A percentile compares a stretch with the other conserved stretches of the same genome.
Conservation (phyloP, 2,113 vertebrate genomes). For the Bucco capensis region DNA sequence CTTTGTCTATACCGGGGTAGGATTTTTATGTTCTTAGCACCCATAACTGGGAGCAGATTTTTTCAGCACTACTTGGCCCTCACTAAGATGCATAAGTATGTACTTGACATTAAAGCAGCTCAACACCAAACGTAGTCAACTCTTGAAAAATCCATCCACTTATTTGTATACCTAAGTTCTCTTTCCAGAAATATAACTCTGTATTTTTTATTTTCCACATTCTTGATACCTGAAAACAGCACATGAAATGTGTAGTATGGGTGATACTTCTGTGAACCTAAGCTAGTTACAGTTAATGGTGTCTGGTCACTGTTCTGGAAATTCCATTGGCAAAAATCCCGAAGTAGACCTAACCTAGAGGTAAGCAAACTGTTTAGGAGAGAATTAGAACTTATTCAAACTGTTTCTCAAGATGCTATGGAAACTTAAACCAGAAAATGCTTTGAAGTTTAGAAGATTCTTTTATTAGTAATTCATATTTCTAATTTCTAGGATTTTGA, state of each 20-base stretch:
- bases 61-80: neutral
- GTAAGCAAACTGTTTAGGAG: constrained; percentile 1
- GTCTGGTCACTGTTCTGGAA: constrained; percentile 1
- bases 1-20: constrained; percentile 19
- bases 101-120: neutral
- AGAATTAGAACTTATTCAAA: neutral
- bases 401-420: neutral
- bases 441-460: neutral
- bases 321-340: neutral
- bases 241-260: neutral
- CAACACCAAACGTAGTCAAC: neutral
- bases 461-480: neutral
- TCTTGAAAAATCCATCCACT: constrained; percentile 12
- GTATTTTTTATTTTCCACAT: neutral
- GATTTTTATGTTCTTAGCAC: constrained; percentile 54
- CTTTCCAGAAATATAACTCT: neutral
- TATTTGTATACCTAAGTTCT: constrained; percentile 4
- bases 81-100: neutral
- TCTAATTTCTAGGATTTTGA: neutral
- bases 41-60: constrained; percentile 57
- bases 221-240: neutral
- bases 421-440: neutral
- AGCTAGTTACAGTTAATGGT: neutral
- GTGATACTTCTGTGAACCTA: neutral
- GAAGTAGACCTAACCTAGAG: neutral